Conservation (phyloP, 92 coral and sea anemone species). For the Isaurus tuberculatus region DNA sequence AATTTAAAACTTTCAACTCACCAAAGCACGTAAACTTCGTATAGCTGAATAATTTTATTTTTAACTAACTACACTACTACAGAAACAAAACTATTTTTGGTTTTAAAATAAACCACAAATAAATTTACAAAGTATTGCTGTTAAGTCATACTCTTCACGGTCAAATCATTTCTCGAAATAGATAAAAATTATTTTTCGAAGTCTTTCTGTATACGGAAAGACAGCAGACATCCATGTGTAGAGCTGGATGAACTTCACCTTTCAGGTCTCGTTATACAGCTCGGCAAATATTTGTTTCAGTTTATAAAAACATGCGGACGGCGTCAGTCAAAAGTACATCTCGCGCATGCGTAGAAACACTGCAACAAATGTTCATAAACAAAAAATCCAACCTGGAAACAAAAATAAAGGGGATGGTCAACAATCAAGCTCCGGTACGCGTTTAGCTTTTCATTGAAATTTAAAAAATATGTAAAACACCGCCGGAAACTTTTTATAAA, state of each 20-base stretch:
- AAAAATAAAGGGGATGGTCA: no score
- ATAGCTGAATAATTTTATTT: neutral
- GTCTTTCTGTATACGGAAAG: neutral
- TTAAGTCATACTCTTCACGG: neutral
- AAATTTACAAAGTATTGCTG: neutral
- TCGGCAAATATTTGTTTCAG: neutral
- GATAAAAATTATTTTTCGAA: neutral
- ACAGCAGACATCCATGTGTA: neutral
- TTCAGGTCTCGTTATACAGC: neutral
- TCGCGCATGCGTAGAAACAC: neutral
- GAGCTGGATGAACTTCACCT: neutral
- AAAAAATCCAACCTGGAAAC: neutral
- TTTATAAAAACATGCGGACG: neutral
- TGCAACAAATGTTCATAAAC: neutral
- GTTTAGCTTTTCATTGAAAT: no score
- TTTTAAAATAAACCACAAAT: neutral
- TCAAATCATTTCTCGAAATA: neutral
- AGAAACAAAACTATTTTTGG: neutral
- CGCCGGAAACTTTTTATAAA: no score
- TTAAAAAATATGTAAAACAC: no score
- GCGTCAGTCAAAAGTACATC: no score
- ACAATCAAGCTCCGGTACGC: no score
- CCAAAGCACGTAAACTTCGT: neutral
- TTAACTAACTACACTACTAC: slow-evolving; percentile 8
- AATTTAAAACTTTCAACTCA: no score